phyloP scores from a whole-genome alignment of 1,140 invertebrate genomes.

The Tetragonula clypearis region DNA sequence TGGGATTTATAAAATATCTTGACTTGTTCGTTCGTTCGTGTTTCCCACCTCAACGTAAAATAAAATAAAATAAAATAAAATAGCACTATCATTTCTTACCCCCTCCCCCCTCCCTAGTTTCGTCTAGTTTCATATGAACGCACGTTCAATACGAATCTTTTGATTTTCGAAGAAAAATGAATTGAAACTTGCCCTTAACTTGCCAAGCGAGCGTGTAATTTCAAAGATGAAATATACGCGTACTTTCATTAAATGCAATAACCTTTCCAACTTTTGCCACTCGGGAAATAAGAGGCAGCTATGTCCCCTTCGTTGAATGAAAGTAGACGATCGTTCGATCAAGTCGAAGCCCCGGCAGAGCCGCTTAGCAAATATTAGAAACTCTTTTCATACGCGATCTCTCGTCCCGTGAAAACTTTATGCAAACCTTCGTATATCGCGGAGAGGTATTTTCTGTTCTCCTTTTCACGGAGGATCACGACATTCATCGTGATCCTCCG shows the following conservation, averaged over 20 bases:
- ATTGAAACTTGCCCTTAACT: too few species aligned
- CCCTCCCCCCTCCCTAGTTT: too few species aligned
- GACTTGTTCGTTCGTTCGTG: too few species aligned
- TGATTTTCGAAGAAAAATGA: too few species aligned
- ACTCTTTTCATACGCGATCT: slow-evolving; percentile 1
- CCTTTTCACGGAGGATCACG: slow-evolving; percentile 4
- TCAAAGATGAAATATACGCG: too few species aligned
- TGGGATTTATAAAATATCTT: too few species aligned
- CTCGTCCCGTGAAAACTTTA: not conserved
- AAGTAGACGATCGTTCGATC: slow-evolving; percentile 30
- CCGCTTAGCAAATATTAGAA: slow-evolving; percentile 37
- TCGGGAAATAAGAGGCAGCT: not conserved
- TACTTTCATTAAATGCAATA: not conserved
- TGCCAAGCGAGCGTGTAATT: too few species aligned
- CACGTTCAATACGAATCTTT: too few species aligned
- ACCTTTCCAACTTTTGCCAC: not conserved
- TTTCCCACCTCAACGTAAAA: too few species aligned
- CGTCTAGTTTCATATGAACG: too few species aligned
- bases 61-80: too few species aligned
- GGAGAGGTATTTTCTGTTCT: not conserved
- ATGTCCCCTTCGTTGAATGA: not conserved
- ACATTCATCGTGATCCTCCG: not conserved
- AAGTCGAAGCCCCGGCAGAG: slow-evolving; percentile 7
- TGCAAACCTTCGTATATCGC: not conserved
- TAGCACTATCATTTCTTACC: too few species aligned